Conservation (phyloP, 1,140 invertebrate genomes). For the Diabrotica undecimpunctata region DNA sequence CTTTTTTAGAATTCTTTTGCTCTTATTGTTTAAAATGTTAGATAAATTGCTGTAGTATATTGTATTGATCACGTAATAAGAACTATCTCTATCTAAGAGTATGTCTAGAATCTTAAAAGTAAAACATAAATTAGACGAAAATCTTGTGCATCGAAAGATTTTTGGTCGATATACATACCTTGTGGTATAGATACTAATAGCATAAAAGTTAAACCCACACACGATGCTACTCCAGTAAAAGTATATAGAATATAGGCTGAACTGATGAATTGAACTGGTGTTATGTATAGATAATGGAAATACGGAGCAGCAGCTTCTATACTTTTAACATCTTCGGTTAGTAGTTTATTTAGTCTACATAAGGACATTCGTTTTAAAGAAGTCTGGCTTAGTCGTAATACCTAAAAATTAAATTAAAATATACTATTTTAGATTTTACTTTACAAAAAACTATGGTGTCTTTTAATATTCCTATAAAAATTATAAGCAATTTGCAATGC, state of each 20-base stretch:
- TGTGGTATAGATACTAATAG: conserved; percentile 72
- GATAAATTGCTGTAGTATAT: too few relatives aligned
- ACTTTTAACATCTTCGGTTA: conserved; percentile 80
- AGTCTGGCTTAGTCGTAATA: conserved; percentile 61
- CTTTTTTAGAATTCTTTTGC: too few relatives aligned
- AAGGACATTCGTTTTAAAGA: conserved; percentile 74
- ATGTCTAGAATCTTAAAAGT: too few relatives aligned
- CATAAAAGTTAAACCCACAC: conserved; percentile 73
- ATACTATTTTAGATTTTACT: too few relatives aligned
- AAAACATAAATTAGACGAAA: too few relatives aligned
- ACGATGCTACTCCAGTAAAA: conserved; percentile 65
- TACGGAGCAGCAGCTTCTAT: conserved; percentile 64
- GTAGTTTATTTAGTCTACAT: conserved; percentile 83
- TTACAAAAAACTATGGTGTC: too few relatives aligned
- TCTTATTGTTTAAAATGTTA: too few relatives aligned
- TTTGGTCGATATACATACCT: conserved; percentile 71
- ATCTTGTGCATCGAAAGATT: too few relatives aligned
- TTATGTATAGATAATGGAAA: conserved; percentile 72
- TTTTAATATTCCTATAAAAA: too few relatives aligned
- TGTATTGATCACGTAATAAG: too few relatives aligned
- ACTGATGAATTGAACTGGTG: conserved; percentile 71
- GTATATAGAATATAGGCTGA: conserved; percentile 71
- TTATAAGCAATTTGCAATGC: too few relatives aligned
- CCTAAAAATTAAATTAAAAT: conserved; percentile 45
- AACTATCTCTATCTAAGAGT: too few relatives aligned